phyloP scores from a whole-genome alignment of 2,113 vertebrate species.

The Grammomys surdaster region DNA sequence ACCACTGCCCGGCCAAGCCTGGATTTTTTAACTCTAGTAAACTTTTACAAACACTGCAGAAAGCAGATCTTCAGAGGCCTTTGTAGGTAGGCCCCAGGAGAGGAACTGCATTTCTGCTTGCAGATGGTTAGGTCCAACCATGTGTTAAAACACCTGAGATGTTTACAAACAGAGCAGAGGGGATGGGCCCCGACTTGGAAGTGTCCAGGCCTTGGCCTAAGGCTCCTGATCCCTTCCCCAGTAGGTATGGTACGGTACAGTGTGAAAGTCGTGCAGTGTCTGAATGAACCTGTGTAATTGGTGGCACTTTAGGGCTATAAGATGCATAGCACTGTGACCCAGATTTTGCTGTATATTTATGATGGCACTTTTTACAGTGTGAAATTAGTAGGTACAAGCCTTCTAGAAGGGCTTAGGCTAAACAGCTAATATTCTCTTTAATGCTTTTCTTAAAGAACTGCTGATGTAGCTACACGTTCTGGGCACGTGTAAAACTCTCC shows the following conservation, averaged over 20 bases:
- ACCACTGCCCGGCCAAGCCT: too few relatives aligned
- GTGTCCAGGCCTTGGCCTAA: not conserved
- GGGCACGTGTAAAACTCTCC: conserved; percentile 62
- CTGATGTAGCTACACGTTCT: conserved; percentile 52
- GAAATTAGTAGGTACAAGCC: conserved; percentile 76
- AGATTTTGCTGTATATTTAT: conserved; percentile 85
- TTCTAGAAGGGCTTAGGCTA: conserved; percentile 44
- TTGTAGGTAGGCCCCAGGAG: not conserved
- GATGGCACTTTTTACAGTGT: conserved; percentile 88
- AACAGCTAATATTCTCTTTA: conserved; percentile 66
- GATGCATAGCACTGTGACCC: conserved; percentile 75
- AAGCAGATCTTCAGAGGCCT: not conserved
- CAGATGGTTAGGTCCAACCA: conserved; percentile 25
- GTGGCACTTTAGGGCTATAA: conserved; percentile 81
- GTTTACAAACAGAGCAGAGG: conserved; percentile 5
- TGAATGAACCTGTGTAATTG: conserved; percentile 66
- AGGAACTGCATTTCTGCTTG: conserved; percentile 15
- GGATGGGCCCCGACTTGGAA: not conserved
- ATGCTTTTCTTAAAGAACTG: conserved; percentile 80
- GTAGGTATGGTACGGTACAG: not conserved
- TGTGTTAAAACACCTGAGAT: not conserved
- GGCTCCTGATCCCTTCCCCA: not conserved
- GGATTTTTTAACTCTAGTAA: conserved; percentile 26
- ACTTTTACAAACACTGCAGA: conserved; percentile 21
- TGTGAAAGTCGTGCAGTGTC: conserved; percentile 81